Percentiles rank a stretch among this genome's conserved stretches.
Conservation (phyloP, 2,888 invertebrate species). For the Hyposoter didymator region DNA sequence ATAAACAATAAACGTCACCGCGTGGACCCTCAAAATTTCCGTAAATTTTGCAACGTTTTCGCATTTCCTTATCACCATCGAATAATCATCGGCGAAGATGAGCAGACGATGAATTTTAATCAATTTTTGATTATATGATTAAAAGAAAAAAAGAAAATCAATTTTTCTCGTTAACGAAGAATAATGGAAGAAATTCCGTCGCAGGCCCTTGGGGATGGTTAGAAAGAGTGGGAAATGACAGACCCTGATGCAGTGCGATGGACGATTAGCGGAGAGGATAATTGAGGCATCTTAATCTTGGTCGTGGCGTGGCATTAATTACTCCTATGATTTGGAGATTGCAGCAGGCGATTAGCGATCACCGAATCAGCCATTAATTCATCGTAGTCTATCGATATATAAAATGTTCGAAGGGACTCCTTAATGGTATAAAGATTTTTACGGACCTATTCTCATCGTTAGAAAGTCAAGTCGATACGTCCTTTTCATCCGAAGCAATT, state of each 20-base stretch:
- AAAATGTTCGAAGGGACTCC: not conserved
- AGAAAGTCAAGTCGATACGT: not conserved
- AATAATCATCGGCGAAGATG: not conserved
- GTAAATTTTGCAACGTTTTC: not conserved
- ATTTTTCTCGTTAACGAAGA: not conserved
- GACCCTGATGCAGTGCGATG: not conserved
- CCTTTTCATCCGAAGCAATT: not conserved
- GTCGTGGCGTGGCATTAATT: constrained; percentile 39
- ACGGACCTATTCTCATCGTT: not conserved
- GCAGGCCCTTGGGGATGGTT: not conserved
- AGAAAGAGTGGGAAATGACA: not conserved
- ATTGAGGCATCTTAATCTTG: constrained; percentile 36
- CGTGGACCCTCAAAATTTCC: not conserved
- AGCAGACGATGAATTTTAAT: not conserved
- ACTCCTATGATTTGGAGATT: constrained; percentile 39
- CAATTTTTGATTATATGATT: not conserved
- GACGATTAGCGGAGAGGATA: not conserved
- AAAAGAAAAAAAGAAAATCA: no score
- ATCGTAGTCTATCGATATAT: constrained; percentile 36
- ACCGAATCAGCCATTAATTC: constrained; percentile 57
- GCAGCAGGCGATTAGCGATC: constrained; percentile 13
- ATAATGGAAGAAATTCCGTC: not conserved
- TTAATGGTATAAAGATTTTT: not conserved
- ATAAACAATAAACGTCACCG: constrained; percentile 2
- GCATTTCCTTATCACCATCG: not conserved